A percentile compares a stretch with the other conserved stretches of the same genome.
Conservation (phyloP, 2,113 vertebrate genomes). For the Nanorana parkeri region DNA sequence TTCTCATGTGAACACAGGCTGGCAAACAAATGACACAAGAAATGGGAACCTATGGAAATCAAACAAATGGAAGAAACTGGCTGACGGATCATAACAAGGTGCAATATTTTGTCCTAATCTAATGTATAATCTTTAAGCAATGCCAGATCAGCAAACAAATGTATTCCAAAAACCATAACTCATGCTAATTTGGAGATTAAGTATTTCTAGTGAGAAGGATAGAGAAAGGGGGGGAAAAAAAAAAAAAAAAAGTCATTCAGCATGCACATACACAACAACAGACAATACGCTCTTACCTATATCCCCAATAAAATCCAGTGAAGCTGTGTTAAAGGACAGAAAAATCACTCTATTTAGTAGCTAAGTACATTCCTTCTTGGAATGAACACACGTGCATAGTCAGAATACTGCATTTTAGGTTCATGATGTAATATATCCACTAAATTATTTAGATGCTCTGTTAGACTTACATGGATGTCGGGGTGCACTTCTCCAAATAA, state of each 20-base stretch:
- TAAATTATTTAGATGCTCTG: too few species aligned
- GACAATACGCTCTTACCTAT: constrained; percentile 16
- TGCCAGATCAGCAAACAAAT: too few species aligned
- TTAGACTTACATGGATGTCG: too few species aligned
- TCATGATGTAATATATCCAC: neutral
- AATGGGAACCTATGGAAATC: too few species aligned
- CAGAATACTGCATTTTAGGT: neutral
- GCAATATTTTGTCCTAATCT: too few species aligned
- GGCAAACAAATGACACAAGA: too few species aligned
- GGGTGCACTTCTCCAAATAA: too few species aligned
- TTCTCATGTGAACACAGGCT: too few species aligned
- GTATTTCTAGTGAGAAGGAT: neutral
- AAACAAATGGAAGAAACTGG: too few species aligned
- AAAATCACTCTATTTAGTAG: constrained; percentile 13
- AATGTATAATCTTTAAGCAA: too few species aligned
- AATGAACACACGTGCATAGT: neutral
- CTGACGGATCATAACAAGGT: too few species aligned
- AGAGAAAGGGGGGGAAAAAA: too few species aligned
- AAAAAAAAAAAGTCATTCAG: neutral
- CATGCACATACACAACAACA: constrained; percentile 22
- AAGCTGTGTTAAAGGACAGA: constrained; percentile 37
- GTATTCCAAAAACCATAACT: neutral
- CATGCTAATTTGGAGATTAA: neutral
- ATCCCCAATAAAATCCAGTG: neutral
- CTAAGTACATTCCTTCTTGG: neutral